Evolutionary conservation across 2,797 vertebrate genomes (phyloP).

Genomic region (Otus scops): DNA sequence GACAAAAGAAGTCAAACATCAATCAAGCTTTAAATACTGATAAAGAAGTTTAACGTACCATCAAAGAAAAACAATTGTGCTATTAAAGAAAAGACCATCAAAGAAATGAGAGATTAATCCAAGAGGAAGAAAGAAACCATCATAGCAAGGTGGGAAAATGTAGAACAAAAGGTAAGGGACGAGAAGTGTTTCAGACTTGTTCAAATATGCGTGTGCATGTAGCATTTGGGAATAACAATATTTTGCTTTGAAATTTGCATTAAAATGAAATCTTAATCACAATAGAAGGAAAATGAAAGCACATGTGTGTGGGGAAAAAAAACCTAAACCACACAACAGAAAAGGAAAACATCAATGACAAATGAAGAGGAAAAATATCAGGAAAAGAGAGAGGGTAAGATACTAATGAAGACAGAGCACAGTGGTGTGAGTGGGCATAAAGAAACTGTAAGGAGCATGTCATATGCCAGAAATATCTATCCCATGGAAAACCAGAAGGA

Average conservation of each 20-base stretch:
- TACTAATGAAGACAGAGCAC: background rate
- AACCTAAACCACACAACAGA: background rate
- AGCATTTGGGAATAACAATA: background rate
- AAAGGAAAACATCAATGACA: background rate
- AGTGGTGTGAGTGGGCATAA: background rate
- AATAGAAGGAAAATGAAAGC: constrained; percentile 6
- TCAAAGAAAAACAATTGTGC: constrained; percentile 43
- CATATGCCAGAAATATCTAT: background rate
- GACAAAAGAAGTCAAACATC: constrained; percentile 28
- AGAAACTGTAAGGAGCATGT: background rate
- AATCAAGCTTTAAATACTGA: constrained; percentile 27
- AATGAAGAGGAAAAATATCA: background rate
- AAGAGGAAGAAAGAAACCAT: background rate
- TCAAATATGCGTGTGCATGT: background rate
- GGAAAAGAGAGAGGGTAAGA: background rate
- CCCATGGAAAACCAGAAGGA: background rate
- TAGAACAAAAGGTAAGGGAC: constrained; percentile 33
- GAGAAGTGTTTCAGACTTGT: background rate
- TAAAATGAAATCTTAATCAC: constrained; percentile 46
- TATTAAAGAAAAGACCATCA: constrained; percentile 30
- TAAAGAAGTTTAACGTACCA: constrained; percentile 30
- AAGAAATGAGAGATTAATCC: constrained; percentile 50
- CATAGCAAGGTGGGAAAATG: background rate
- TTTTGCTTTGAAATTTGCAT: constrained; percentile 37
- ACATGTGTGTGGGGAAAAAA: background rate